Evolutionary conservation across 2,797 vertebrate species (phyloP), one percentile per base, ranked within the genome.

Genomic region (Lophius americanus): DNA sequence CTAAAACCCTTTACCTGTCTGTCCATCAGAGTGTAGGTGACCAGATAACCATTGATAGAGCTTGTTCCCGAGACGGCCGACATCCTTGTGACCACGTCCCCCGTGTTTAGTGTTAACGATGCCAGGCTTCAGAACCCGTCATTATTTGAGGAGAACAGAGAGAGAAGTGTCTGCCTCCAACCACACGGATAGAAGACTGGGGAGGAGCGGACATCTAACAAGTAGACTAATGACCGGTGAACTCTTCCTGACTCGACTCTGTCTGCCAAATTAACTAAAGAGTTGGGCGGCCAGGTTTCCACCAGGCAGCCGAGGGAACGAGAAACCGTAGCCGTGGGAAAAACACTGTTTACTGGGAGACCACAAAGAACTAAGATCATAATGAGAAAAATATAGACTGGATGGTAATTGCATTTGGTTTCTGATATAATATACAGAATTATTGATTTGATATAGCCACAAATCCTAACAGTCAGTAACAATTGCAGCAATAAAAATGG

Each of bases 181-280:
- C 57, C 60, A 41, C 38, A 13, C 32, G 0, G 37, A 67, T 71
- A 53, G 68, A 68, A 62, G 64, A 76, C 61, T 68, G 63, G 52
- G 84, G 85, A 81, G 71, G 35, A 70, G 65, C 7, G 9, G 44
- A 43, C 66, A 38, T 74, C 64, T 75, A 74, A 73, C 72, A 69
- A 74, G 74, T 76, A 4, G 32, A 70, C 78, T 82, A 83, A 88
- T 78, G 78, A 74, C 46, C 61, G 69, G 47, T 81, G 80, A 89
- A 78, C 72, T 75, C 72, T 50, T 58, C 51, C 33, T 70, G 71
- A 70, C 73, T 64, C 41, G 5, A 47, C 36, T 56, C 55, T 64
- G 50, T 65, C 52, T 72, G 65, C 65, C 58, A 73, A 80, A 77
- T 79, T 64, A 76, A 75, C 46, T 41, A 52, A 78, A 72, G 65